phyloP scores from a whole-genome alignment of 2,797 vertebrate genomes.

The Melopsittacus undulatus region DNA sequence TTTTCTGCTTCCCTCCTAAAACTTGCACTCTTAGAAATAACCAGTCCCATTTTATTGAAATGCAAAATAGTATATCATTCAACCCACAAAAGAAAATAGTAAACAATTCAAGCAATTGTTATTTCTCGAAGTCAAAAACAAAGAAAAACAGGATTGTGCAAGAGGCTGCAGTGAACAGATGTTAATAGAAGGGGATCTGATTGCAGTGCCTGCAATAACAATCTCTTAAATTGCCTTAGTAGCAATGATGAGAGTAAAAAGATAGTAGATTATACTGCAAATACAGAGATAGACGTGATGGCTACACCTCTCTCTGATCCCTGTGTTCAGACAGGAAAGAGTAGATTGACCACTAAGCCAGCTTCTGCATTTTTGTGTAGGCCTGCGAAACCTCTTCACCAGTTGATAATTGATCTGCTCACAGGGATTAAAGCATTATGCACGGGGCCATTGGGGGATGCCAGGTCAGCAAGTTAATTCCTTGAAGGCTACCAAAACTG shows the following conservation, averaged over 20 bases:
- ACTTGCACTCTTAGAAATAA: not conserved
- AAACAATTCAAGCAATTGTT: not conserved
- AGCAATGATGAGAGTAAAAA: not conserved
- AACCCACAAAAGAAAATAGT: not conserved
- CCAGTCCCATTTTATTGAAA: not conserved
- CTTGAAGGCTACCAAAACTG: not conserved
- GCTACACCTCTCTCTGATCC: not conserved
- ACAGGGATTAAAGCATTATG: not conserved
- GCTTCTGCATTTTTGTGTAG: not conserved
- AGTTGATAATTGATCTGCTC: not conserved
- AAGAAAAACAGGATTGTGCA: not conserved
- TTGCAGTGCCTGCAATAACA: not conserved
- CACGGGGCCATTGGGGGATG: not conserved
- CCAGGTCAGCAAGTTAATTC: not conserved
- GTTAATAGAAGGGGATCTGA: not conserved
- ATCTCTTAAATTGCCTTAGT: not conserved
- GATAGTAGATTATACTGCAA: not conserved
- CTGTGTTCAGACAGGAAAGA: not conserved
- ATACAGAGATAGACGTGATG: not conserved
- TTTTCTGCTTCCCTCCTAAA: not conserved
- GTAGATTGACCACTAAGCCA: not conserved
- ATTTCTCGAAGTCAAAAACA: not conserved
- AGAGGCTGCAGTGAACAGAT: not conserved
- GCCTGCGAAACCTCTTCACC: not conserved
- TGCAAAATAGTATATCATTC: not conserved